These are phyloP conservation scores for Tricholauxania praeusta DNA, from an alignment of 2,888 invertebrate genomes.

Conservation along the genomic window DNA sequence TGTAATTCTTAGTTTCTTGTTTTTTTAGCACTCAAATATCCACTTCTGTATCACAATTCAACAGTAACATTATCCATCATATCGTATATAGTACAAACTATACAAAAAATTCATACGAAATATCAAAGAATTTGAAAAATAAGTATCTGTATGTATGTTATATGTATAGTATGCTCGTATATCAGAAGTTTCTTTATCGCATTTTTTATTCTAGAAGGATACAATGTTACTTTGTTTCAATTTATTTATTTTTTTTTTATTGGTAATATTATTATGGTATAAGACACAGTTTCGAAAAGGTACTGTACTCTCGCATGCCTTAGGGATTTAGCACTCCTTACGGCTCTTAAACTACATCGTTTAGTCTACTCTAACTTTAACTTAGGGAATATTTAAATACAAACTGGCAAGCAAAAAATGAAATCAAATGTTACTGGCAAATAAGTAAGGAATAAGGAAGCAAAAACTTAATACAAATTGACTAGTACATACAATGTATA, in stretches of 20 bases:
- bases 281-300: slow-evolving; percentile 35
- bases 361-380: not conserved
- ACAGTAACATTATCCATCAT: slow-evolving; percentile 1
- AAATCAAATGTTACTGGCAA: slow-evolving; percentile 26
- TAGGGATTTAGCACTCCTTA: not conserved
- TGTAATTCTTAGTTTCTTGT: not conserved
- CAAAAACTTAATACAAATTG: slow-evolving; percentile 27
- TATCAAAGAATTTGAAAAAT: not conserved
- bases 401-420: slow-evolving; percentile 27
- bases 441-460: not conserved
- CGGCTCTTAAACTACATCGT: slow-evolving; percentile 16
- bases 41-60: slow-evolving; percentile 12
- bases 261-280: slow-evolving; percentile 1
- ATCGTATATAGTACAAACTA: slow-evolving; percentile 31
- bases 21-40: slow-evolving; percentile 1
- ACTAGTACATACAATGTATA: slow-evolving; percentile 27
- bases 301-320: slow-evolving; percentile 33
- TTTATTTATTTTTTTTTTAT: not conserved
- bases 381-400: not conserved
- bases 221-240: too few species aligned
- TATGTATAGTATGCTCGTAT: too few species aligned
- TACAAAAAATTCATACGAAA: slow-evolving; percentile 20
- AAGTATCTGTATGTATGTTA: too few species aligned
- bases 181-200: too few species aligned
- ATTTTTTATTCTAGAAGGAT: too few species aligned